A percentile compares a stretch with the other conserved stretches of the same genome.
These are phyloP conservation scores for Cotesia typhae DNA, from an alignment of 1,140 invertebrate genomes.

Conservation along the genomic window DNA sequence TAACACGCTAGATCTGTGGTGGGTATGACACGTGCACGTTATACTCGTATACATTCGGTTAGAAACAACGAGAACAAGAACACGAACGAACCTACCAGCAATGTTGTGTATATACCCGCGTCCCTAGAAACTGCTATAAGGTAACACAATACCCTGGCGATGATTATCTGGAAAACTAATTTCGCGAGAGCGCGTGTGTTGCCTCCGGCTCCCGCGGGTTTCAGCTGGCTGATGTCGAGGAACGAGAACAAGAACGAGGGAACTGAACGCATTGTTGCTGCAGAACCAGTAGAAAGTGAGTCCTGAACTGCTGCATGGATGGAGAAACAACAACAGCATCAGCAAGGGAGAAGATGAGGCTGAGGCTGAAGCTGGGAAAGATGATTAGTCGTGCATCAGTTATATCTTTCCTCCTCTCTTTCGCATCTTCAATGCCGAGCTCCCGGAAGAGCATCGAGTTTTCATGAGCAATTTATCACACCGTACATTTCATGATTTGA, in stretches of 20 bases:
- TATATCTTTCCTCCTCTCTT: conserved; percentile 18
- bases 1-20: background rate
- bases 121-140: conserved; percentile 46
- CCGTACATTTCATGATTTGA: background rate
- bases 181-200: conserved; percentile 57
- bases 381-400: conserved; percentile 38
- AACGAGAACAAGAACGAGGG: conserved; percentile 42
- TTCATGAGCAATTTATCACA: conserved; percentile 18
- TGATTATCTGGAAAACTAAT: conserved; percentile 68
- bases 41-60: background rate
- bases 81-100: no score
- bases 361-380: background rate
- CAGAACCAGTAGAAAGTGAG: conserved; percentile 25
- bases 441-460: background rate
- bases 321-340: conserved; percentile 8
- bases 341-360: background rate
- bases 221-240: conserved; percentile 23
- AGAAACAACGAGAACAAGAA: background rate
- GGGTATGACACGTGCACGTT: conserved; percentile 10
- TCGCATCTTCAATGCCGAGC: conserved; percentile 5
- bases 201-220: conserved; percentile 24
- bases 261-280: conserved; percentile 50
- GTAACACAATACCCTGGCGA: conserved; percentile 62
- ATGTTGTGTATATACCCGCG: conserved; percentile 14
- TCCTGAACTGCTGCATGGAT: background rate